phyloP scores from a whole-genome alignment of 1,140 invertebrate genomes.

The Aphis gossypii region DNA sequence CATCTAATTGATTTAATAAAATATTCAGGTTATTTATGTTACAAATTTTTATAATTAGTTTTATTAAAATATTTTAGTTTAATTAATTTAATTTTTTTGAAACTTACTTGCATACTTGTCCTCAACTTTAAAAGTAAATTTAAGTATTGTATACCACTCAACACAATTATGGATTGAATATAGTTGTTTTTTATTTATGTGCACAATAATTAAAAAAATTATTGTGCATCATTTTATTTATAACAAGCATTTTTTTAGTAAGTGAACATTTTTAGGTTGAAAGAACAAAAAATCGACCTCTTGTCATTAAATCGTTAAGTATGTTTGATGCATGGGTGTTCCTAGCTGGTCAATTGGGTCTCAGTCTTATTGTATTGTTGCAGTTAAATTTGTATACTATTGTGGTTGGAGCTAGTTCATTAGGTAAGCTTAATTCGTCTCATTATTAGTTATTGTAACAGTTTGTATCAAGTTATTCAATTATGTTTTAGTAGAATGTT shows the following conservation, averaged over 20 bases:
- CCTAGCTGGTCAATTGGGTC: constrained; percentile 80
- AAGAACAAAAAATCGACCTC: constrained; percentile 83
- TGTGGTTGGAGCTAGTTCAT: constrained; percentile 81
- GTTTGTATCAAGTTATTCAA: constrained; percentile 23
- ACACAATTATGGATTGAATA: background rate
- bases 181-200: background rate
- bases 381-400: constrained; percentile 93
- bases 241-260: constrained; percentile 54
- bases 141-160: background rate
- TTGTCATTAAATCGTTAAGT: constrained; percentile 81
- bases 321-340: constrained; percentile 80
- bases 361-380: constrained; percentile 82
- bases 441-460: constrained; percentile 41
- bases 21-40: background rate
- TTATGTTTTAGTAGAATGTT: background rate
- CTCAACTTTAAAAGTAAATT: background rate
- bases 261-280: constrained; percentile 72
- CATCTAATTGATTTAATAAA: background rate
- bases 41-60: background rate
- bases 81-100: background rate
- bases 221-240: background rate
- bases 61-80: background rate
- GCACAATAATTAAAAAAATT: background rate
- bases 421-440: constrained; percentile 67
- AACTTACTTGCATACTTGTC: background rate